Conservation (phyloP, 2,888 invertebrate species). For the Hyles lineata region DNA sequence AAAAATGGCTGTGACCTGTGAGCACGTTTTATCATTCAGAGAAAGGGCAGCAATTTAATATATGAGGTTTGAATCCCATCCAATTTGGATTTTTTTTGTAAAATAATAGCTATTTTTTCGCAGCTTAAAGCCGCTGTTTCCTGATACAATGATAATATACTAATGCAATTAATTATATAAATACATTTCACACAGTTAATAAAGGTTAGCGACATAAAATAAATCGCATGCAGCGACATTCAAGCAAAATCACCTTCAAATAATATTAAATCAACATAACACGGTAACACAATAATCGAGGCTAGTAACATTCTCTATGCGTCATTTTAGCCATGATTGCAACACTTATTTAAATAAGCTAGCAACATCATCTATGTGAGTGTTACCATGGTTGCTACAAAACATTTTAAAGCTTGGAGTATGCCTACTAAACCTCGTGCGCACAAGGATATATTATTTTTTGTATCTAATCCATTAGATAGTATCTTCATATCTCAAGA, state of each 20-base stretch:
- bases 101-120: too few relatives aligned
- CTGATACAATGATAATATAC: too few relatives aligned
- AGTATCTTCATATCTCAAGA: too few relatives aligned
- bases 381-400: conserved; percentile 6
- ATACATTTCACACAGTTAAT: background rate
- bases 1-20: too few relatives aligned
- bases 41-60: too few relatives aligned
- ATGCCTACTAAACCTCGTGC: background rate
- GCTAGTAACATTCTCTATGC: conserved; percentile 38
- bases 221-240: background rate
- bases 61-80: too few relatives aligned
- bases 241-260: background rate
- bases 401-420: background rate
- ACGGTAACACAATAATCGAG: conserved; percentile 13
- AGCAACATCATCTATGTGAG: background rate
- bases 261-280: conserved; percentile 4
- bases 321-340: background rate
- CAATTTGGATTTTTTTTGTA: too few relatives aligned
- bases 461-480: too few relatives aligned
- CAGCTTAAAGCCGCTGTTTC: too few relatives aligned
- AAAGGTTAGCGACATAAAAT: conserved; percentile 6
- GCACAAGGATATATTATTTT: too few relatives aligned
- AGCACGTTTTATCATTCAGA: too few relatives aligned
- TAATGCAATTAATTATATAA: background rate
- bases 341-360: background rate